Conservation (phyloP, 2,797 vertebrate genomes). For the Nothura maculosa region DNA sequence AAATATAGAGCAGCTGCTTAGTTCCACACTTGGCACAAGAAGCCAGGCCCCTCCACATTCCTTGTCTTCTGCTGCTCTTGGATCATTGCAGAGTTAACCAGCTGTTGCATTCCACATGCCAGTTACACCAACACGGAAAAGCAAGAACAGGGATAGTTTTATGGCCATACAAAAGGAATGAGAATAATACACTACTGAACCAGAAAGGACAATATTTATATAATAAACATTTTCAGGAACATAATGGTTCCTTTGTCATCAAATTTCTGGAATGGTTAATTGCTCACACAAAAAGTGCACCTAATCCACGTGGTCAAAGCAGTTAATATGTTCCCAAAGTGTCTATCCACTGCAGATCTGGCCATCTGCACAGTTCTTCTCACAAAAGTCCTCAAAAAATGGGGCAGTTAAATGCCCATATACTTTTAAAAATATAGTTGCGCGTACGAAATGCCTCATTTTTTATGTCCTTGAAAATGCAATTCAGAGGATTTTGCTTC, state of each 20-base stretch:
- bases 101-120: conserved; percentile 77
- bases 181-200: conserved; percentile 32
- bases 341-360: neutral
- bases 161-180: neutral
- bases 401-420: neutral
- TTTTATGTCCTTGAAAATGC: neutral
- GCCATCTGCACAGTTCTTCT: neutral
- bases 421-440: neutral
- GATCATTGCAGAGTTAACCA: conserved; percentile 71
- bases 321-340: neutral
- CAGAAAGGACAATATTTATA: conserved; percentile 62
- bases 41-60: conserved; percentile 24
- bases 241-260: neutral
- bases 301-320: neutral
- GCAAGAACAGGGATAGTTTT: conserved; percentile 24
- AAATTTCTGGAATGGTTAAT: conserved; percentile 12
- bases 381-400: neutral
- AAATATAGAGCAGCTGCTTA: conserved; percentile 76
- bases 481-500: neutral
- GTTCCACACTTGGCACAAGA: conserved; percentile 75
- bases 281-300: neutral
- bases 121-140: conserved; percentile 58
- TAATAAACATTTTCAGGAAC: neutral
- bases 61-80: conserved; percentile 74
- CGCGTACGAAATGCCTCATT: rapidly evolving